phyloP scores from a whole-genome alignment of 92 coral and sea anemone species.

The Phenganax subtilis region DNA sequence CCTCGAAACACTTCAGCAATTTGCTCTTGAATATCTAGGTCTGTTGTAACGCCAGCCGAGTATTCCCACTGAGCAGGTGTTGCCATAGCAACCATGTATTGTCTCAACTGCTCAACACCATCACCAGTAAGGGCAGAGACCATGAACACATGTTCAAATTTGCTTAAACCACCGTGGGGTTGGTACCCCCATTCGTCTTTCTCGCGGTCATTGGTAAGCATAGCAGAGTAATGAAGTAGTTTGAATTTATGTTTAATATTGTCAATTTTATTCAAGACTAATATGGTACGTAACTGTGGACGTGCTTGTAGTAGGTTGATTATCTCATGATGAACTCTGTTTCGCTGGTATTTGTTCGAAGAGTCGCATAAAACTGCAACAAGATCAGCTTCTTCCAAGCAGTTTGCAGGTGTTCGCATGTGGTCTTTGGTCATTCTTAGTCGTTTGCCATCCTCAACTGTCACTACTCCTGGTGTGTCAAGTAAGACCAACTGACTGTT shows the following conservation, averaged over 20 bases:
- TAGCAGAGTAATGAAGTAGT: conserved; percentile 61
- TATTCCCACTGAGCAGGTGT: conserved; percentile 68
- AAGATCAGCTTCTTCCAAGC: conserved; percentile 74
- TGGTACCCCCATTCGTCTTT: conserved; percentile 78
- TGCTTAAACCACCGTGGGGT: conserved; percentile 73
- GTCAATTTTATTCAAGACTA: conserved; percentile 81
- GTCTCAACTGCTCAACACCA: conserved; percentile 69
- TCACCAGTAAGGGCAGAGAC: conserved; percentile 78
- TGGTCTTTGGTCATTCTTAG: conserved; percentile 92
- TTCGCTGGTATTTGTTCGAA: conserved; percentile 60
- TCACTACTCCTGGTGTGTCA: conserved; percentile 92
- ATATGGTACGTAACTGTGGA: conserved; percentile 58
- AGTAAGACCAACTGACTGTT: conserved; percentile 68
- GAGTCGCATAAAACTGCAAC: conserved; percentile 79
- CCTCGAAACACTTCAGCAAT: conserved; percentile 84
- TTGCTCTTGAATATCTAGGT: conserved; percentile 64
- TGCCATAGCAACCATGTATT: conserved; percentile 63
- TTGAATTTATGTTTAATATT: conserved; percentile 59
- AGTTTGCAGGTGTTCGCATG: conserved; percentile 75
- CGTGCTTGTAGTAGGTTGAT: conserved; percentile 52
- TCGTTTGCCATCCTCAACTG: conserved; percentile 65
- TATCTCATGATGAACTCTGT: conserved; percentile 69
- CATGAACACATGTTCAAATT: conserved; percentile 83
- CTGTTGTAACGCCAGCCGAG: conserved; percentile 64
- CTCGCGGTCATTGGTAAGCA: conserved; percentile 71